phyloP scores from a whole-genome alignment of 2,113 vertebrate genomes.

The Paraplagusia blochii region DNA sequence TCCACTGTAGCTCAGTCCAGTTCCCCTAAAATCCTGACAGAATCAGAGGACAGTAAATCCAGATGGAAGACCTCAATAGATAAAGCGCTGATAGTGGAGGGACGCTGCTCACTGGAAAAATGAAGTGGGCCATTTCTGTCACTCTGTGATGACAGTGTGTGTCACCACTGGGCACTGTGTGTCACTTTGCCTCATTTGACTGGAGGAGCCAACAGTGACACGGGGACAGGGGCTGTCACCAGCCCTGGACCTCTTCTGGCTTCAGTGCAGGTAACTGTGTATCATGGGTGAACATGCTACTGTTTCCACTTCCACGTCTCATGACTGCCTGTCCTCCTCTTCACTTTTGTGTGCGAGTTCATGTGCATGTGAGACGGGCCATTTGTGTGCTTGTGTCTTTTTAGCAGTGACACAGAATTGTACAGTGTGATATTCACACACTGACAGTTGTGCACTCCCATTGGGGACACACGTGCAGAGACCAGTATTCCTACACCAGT shows the following conservation, averaged over 20 bases:
- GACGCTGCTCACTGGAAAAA: slow-evolving; percentile 11
- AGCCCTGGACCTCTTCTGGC: slow-evolving; percentile 24
- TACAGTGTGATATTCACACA: slow-evolving; percentile 39
- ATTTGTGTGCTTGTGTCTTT: slow-evolving; percentile 27
- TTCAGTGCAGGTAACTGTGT: slow-evolving; percentile 1
- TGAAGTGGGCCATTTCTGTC: slow-evolving; percentile 61
- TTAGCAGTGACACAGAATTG: slow-evolving; percentile 42
- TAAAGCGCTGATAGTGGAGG: slow-evolving; percentile 4
- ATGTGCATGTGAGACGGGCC: slow-evolving; percentile 5
- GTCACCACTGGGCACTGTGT: slow-evolving; percentile 47
- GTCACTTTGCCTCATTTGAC: slow-evolving; percentile 55
- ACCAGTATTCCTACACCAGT: slow-evolving; percentile 16
- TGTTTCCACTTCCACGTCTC: slow-evolving; percentile 37
- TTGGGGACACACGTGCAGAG: slow-evolving; percentile 31
- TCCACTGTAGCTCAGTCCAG: background rate
- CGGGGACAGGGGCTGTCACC: slow-evolving; percentile 57
- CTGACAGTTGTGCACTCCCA: slow-evolving; percentile 61
- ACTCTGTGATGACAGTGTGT: slow-evolving; percentile 60
- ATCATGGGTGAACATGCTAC: background rate
- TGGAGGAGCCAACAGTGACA: slow-evolving; percentile 58
- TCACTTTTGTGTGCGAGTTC: slow-evolving; percentile 6
- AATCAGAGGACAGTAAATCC: slow-evolving; percentile 9
- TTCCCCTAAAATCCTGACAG: background rate
- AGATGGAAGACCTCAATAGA: slow-evolving; percentile 11
- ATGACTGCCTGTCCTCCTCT: slow-evolving; percentile 19